Evolutionary conservation across 1,140 invertebrate genomes (phyloP), one percentile per base, ranked within the genome.

Genomic region (Drosophila serrata): DNA sequence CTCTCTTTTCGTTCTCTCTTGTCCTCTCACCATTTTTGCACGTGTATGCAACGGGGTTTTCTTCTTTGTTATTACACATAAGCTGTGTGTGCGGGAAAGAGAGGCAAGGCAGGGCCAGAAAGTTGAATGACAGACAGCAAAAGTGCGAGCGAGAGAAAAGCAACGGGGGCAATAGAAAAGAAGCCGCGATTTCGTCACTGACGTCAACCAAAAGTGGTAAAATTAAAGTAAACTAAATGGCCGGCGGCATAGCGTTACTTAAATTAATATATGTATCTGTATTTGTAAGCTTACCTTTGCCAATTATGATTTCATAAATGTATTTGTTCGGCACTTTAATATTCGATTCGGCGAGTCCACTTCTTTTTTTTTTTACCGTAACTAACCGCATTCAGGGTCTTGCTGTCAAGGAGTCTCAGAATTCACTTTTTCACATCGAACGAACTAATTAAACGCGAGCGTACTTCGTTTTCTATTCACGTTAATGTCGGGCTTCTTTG

Each of bases 1-100:
- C 7, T 11, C 1, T 4, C 2, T 6, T n/a, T n/a, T 22, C 29
- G 35, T n/a, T 19, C 24, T 19, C 24, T 60, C 22, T 43, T 43
- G 22, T 11, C 5, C 45, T 69, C 65, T 67, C 29, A 15, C 60
- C 27, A 53, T 19, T 29, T 69, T 69, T 67, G 65, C 65, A 69
- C 65, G 65, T 69, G 65, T 69, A 69, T 69, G 65, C 61, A 48
- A 35, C 45, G 64, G 45, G n/a, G 22, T 67, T 60, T 49, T 53
- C 45, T 42, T 24, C 45, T 42, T 68, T 31, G 39, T 53, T 67
- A 33, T 31, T 67, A 69, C 65, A 69, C 61, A 61, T 69, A 69
- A 69, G n/a, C 12, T 53, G 31, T 27, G 15, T 49, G 58, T 51
- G n/a, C 29, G 31, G 8, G 27, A 51, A 48, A 65, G 58, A 67